Base-by-base conservation (phyloP, 2,797 vertebrate species). In the Morelia viridis region DNA sequence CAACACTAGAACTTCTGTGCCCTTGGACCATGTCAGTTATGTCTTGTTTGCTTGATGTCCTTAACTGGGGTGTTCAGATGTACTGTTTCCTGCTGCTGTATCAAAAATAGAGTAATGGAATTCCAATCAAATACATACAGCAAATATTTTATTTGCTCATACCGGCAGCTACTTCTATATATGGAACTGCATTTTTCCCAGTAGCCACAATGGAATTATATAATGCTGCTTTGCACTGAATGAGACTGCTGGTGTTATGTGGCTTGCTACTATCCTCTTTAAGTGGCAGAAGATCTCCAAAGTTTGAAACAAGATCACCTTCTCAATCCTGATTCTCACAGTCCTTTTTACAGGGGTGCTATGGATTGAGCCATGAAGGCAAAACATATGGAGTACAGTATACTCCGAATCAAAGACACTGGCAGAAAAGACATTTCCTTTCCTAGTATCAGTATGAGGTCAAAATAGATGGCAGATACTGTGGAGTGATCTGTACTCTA, bases 61-160 rank as follows among this genome's bases (percentile, higher is more conserved):
- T 61, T 76, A 80, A 91, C 17, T 15, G 8, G 28, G 0, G 71
- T 84, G 84, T 46, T 89, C 17, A 83, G 24, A 56, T 41, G 50
- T 86, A 58, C 10, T 0, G 0, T 0, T 12, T 41, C 0, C 3
- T 17, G 31, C 31, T 13, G 56, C 62, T 80, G 71, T 17, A 80
- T 3, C 35, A 80, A 46, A 7, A 46, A 46, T 80, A 80, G 71
- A 80, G 71, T 19, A 80, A 80, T 35, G 41, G 71, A 80, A 35
- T 41, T 80, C 35, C 41, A 80, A 80, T 41, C 35, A 22, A 9
- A 22, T 76, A 22, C 35, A 19, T 76, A 41, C 35, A 41, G 35
- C 71, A 76, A 41, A 76, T 76, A 76, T 19, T 41, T 76, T 9
- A 76, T 76, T 46, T 22, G 31, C 11, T 71, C 64, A 35, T 22